Evolutionary conservation across 2,113 vertebrate species (phyloP).

Genomic region (Apus apus): DNA sequence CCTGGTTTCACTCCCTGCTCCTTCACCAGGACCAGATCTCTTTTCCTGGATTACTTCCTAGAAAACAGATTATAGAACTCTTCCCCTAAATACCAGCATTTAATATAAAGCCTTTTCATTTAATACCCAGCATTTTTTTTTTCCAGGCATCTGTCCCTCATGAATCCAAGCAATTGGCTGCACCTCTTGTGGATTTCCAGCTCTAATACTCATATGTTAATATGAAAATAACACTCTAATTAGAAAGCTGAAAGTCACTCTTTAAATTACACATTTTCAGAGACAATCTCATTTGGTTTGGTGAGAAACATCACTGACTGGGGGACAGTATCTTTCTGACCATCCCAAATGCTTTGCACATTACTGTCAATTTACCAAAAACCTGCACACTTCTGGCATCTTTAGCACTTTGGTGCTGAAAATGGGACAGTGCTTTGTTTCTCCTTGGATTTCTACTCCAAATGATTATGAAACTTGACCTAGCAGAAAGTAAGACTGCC

Average conservation of each 20-base stretch:
- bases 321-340: background rate
- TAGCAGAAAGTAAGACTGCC: background rate
- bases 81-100: background rate
- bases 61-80: background rate
- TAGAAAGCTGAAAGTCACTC: background rate
- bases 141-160: background rate
- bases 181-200: background rate
- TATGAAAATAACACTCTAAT: no score
- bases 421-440: fast-evolving
- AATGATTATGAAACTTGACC: background rate
- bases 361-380: background rate
- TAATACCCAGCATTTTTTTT: background rate
- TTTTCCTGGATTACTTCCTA: background rate
- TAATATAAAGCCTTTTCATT: background rate
- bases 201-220: background rate
- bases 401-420: fast-evolving
- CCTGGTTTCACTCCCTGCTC: background rate
- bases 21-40: background rate
- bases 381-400: background rate
- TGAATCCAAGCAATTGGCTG: background rate
- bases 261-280: background rate
- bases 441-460: background rate
- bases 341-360: background rate
- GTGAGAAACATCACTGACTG: fast-evolving
- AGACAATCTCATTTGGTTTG: background rate